Evolutionary conservation across 2,888 invertebrate species (phyloP).

Genomic region (Thalpophila matura): DNA sequence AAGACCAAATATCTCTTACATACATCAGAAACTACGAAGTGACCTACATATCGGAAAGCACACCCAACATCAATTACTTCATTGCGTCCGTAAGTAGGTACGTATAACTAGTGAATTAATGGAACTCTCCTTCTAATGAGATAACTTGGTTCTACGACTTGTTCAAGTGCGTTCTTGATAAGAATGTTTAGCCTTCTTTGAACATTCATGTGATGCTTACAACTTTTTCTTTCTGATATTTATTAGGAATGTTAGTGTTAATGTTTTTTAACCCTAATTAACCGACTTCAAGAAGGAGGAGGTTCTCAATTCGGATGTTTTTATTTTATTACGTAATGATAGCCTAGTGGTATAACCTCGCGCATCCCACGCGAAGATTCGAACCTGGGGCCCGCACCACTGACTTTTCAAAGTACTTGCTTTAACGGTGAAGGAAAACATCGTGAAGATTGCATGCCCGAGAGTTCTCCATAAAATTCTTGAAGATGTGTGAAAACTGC

Average conservation of each 20-base stretch:
- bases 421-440: no score
- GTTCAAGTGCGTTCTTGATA: slow-evolving; percentile 50
- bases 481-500: no score
- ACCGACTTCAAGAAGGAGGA: no score
- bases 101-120: slow-evolving; percentile 49
- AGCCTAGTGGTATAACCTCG: no score
- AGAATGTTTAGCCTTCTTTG: slow-evolving; percentile 48
- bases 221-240: slow-evolving; percentile 48
- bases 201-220: slow-evolving; percentile 52
- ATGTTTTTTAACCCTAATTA: slow-evolving; percentile 20
- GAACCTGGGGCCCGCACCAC: no score
- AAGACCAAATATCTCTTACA: no score
- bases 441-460: no score
- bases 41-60: background rate
- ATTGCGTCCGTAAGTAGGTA: slow-evolving; percentile 32
- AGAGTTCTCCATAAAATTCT: no score
- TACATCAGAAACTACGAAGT: slow-evolving; percentile 1
- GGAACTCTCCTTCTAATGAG: slow-evolving; percentile 57
- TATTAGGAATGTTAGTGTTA: slow-evolving; percentile 38
- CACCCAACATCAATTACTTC: slow-evolving; percentile 48
- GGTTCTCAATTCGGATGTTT: no score
- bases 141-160: slow-evolving; percentile 59
- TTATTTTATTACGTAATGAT: no score
- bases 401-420: no score
- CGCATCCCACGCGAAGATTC: no score